Conservation (phyloP, 2,113 vertebrate species). For the Falco punctatus region DNA sequence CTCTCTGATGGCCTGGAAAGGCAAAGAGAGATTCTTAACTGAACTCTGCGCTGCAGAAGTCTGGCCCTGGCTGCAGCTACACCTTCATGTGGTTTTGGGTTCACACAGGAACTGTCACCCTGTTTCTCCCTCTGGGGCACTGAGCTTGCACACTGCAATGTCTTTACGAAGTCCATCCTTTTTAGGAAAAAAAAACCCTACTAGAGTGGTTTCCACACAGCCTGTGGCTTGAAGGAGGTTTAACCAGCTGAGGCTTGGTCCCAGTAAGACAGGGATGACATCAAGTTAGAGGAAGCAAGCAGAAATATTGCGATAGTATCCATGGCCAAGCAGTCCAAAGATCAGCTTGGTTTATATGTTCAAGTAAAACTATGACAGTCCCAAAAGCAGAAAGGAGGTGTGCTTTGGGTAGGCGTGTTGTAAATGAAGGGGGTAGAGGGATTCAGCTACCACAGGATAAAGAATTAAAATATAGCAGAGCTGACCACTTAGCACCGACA, state of each 20-base stretch:
- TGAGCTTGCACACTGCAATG: background rate
- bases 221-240: slow-evolving; percentile 7
- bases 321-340: background rate
- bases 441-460: background rate
- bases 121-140: background rate
- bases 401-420: background rate
- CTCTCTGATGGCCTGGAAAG: background rate
- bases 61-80: background rate
- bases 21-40: background rate
- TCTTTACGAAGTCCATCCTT: background rate
- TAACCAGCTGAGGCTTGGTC: background rate
- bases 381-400: background rate
- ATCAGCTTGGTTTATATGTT: background rate
- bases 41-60: background rate
- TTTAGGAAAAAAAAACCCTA: background rate
- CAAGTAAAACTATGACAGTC: background rate
- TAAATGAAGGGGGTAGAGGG: background rate
- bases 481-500: background rate
- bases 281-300: background rate
- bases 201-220: background rate
- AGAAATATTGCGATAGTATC: background rate
- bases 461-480: background rate
- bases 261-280: background rate
- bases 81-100: background rate
- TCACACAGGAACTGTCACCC: background rate